Evolutionary conservation across 2,888 invertebrate species (phyloP), one percentile per base, ranked within the genome.

Genomic region (Buathra laborator): DNA sequence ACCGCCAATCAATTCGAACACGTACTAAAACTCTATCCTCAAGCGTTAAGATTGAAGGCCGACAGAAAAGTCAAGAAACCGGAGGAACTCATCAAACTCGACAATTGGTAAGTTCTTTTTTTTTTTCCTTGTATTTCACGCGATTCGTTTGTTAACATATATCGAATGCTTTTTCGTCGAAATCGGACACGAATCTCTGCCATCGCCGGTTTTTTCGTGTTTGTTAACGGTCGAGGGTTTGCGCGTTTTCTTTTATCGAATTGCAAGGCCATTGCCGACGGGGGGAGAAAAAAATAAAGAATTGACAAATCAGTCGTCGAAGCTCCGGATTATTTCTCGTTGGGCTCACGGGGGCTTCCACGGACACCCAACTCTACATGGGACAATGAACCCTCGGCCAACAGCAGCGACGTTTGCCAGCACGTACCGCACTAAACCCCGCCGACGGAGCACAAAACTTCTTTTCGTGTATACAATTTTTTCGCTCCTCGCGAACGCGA

Each of bases 31-130:
- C 95, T 98, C 93, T 98, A 98, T 95, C 98, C 98, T 92, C 97
- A 98, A 95, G 98, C 98, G 90, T 95, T 98, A 90, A 96, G 97
- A 95, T 95, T 98, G 91, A 98, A 98, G 95, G 98, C 98, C 87
- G 97, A 98, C 94, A 96, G 96, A 94, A 98, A 97, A 94, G 97
- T 96, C 94, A 98, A 98, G 96, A 98, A 97, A 95, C 97, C 98
- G 81, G 98, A 98, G 94, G 98, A 98, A 95, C 96, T 98, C 93
- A 97, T 98, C 94, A 98, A 98, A 95, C 95, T 98, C 95, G 98
- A 98, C 95, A 97, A 98, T 94, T 98, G 98, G 98, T 98, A 95
- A 97, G 97, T 96, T 93, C 92, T 66, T 48, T 12, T 10, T 75
- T 75, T 70, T 51, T 79, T 62, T 29, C 29, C 1, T 62, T 53